Conservation (phyloP, 2,797 vertebrate species). For the Falco rusticolus region DNA sequence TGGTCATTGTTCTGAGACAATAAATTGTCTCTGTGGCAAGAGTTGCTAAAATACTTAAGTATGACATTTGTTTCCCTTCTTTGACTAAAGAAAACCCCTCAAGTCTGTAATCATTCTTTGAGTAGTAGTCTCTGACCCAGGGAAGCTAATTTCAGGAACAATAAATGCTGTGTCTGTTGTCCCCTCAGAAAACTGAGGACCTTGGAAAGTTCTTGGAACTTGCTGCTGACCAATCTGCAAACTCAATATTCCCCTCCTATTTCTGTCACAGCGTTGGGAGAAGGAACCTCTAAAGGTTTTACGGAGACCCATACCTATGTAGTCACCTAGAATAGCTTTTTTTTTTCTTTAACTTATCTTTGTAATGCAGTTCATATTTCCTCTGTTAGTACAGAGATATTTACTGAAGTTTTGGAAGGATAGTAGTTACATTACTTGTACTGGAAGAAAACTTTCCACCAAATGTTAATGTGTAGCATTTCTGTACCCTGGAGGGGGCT, state of each 20-base stretch:
- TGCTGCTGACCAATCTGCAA: background rate
- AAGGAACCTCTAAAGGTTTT: background rate
- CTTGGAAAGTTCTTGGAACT: background rate
- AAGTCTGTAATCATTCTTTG: background rate
- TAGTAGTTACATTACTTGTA: background rate
- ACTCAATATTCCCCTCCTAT: background rate
- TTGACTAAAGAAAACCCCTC: background rate
- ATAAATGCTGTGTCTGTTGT: background rate
- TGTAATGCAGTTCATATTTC: background rate
- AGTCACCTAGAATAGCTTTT: background rate
- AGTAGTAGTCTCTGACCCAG: background rate
- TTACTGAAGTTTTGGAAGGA: background rate
- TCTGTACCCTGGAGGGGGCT: background rate
- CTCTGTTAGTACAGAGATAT: background rate
- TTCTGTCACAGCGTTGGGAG: background rate
- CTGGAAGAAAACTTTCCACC: background rate
- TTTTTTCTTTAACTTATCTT: background rate
- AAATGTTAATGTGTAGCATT: background rate
- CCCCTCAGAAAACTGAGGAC: background rate
- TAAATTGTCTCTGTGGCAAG: background rate
- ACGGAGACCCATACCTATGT: background rate
- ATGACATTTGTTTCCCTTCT: background rate
- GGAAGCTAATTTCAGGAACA: background rate
- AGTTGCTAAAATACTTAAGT: background rate
- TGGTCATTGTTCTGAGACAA: slow-evolving; percentile 3